Evolutionary conservation across 2,888 invertebrate species (phyloP), one percentile per base, ranked within the genome.

Genomic region (Coelogynopora nodosa): DNA sequence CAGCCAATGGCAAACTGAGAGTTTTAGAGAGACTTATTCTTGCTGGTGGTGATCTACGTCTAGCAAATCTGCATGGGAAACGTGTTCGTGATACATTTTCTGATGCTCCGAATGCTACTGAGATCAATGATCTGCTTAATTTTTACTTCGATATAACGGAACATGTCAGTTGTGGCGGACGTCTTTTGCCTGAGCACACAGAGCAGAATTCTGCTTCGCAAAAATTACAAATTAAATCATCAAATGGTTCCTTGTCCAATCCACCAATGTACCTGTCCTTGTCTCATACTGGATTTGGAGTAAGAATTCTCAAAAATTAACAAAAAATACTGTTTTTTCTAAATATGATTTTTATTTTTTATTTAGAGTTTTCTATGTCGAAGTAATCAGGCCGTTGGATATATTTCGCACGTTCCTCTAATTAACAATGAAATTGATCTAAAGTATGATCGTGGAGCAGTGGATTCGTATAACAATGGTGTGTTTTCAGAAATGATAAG

Each of bases 31-130:
- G 81, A 18, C 85, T 86, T 2, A 28, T 86, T 13, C 30, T 27
- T 26, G 28, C 86, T 31, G 86, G 86, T n/a, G 86, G 30, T 31
- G 86, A 86, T 27, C 85, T 86, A n/a, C 28, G 81, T 26, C 26
- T 81, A 23, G 29, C 30, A n/a, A 86, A 86, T 31, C 28, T 1
- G n/a, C 30, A 86, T 2, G 86, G 86, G 23, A 23, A 86, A 2
- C 83, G 84, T 30, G 86, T 81, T 10, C 30, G 28, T 23, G 86
- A 49, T 49, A 18, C 49, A 10, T 49, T 5, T 18, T 10, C 49
- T 49, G 5, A 5, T 49, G 49, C 49, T 5, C 49, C 5, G 18
- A 49, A 49, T 49, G 5, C 49, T 18, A 10, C 49, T 10, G 49
- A 49, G 5, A 49, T 49, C 49, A 49, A 5, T 5, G 49, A 49